A percentile compares a stretch with the other conserved stretches of the same genome.
phyloP scores from a whole-genome alignment of 2,888 invertebrate genomes.

The Acanthosepion lycidas region DNA sequence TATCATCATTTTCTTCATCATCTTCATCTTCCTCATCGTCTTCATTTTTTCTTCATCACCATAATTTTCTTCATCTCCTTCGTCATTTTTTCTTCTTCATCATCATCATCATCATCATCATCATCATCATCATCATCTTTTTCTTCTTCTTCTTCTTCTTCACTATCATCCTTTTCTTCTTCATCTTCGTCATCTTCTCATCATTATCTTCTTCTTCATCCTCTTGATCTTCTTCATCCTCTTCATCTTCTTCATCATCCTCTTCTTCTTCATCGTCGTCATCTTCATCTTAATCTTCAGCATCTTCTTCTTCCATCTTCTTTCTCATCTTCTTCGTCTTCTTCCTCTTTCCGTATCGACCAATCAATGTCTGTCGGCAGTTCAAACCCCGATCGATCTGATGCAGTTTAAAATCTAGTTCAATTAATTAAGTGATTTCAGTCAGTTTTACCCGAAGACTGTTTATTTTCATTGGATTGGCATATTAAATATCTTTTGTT shows the following conservation, averaged over 20 bases:
- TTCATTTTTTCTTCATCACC: neutral
- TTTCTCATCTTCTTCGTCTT: no score
- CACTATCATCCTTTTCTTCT: constrained; percentile 40
- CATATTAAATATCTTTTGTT: no score
- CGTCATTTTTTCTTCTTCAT: no score
- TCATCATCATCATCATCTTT: no score
- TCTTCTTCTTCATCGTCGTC: constrained; percentile 47
- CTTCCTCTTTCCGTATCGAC: neutral
- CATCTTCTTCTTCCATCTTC: neutral
- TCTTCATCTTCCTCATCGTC: constrained; percentile 39
- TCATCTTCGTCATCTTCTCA: no score
- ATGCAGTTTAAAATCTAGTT: neutral
- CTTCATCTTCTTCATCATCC: constrained; percentile 49
- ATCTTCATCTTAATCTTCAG: constrained; percentile 34
- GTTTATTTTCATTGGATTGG: no score
- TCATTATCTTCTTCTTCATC: no score
- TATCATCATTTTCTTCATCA: constrained; percentile 48
- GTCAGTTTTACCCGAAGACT: neutral
- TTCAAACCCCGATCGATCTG: neutral
- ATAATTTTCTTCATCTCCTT: no score
- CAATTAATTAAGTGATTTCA: neutral
- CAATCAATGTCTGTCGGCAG: neutral
- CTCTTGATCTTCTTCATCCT: neutral
- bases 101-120: no score
- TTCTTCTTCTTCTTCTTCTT: constrained; percentile 46